These are phyloP conservation scores for Cremastinae sp. DNA, from an alignment of 2,888 invertebrate species.

Conservation along the genomic window DNA sequence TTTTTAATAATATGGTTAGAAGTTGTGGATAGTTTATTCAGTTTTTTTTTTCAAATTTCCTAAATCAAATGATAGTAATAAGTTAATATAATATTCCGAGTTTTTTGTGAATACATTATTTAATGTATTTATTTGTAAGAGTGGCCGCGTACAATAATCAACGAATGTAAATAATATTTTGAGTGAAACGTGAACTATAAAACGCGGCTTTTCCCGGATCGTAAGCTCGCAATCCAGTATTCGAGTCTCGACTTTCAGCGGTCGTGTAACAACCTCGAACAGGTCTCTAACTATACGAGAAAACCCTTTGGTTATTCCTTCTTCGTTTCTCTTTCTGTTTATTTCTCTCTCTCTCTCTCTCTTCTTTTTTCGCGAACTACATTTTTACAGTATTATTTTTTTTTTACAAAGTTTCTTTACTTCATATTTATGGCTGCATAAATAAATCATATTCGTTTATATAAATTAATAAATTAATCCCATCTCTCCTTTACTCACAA, in stretches of 20 bases:
- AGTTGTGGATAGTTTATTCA: too few species aligned
- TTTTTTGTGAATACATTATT: neutral
- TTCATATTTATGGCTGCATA: too few species aligned
- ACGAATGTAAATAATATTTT: constrained; percentile 22
- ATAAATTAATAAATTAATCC: too few species aligned
- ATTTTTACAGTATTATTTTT: too few species aligned
- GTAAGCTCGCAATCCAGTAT: constrained; percentile 31
- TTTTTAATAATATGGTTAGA: too few species aligned
- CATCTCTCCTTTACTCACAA: too few species aligned
- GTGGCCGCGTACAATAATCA: neutral
- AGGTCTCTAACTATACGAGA: constrained; percentile 38
- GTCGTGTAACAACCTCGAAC: constrained; percentile 47
- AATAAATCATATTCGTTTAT: too few species aligned
- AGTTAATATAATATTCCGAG: too few species aligned
- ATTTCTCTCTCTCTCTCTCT: constrained; percentile 9
- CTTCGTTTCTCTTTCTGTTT: constrained; percentile 3
- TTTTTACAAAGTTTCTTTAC: too few species aligned
- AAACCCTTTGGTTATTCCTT: constrained; percentile 3
- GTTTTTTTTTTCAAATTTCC: too few species aligned
- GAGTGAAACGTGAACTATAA: constrained; percentile 31
- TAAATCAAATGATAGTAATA: too few species aligned
- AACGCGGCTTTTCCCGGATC: constrained; percentile 26
- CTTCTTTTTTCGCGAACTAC: constrained; percentile 1
- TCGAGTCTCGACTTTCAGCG: constrained; percentile 42
- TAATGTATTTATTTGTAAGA: neutral